phyloP scores from a whole-genome alignment of 2,113 vertebrate species.

The Procavia capensis region DNA sequence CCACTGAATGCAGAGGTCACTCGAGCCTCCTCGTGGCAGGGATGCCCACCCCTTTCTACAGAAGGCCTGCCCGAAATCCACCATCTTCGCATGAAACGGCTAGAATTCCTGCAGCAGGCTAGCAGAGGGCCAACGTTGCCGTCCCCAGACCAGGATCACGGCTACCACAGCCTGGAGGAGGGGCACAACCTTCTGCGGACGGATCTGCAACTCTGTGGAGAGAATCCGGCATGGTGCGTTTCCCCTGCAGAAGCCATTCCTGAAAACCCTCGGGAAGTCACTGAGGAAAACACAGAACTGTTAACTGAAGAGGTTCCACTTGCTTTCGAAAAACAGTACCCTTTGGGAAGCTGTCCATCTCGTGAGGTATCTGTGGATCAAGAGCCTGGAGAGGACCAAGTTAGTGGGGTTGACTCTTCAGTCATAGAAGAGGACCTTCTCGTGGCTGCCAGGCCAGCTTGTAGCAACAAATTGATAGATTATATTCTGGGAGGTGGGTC shows the following conservation, averaged over 20 bases:
- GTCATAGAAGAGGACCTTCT: conserved; percentile 25
- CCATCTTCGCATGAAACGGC: conserved; percentile 80
- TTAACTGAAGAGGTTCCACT: background rate
- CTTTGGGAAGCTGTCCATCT: background rate
- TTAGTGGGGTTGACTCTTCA: conserved; percentile 4
- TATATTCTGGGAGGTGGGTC: conserved; percentile 94
- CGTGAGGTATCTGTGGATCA: background rate
- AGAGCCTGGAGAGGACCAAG: background rate
- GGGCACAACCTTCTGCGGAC: conserved; percentile 81
- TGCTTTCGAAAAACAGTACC: background rate
- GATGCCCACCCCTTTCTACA: conserved; percentile 54
- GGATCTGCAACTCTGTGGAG: background rate
- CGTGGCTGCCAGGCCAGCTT: conserved; percentile 75
- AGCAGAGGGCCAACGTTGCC: conserved; percentile 74
- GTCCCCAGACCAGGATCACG: conserved; percentile 91
- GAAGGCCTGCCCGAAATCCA: conserved; percentile 79
- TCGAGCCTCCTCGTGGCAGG: background rate
- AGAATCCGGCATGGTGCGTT: background rate
- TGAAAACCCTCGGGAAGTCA: background rate
- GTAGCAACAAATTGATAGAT: conserved; percentile 94
- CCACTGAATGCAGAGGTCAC: conserved; percentile 65
- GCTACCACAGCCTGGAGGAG: conserved; percentile 95
- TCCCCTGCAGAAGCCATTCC: background rate
- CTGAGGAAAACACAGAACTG: conserved; percentile 23
- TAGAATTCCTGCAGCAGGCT: conserved; percentile 83